These are phyloP conservation scores for Podiceps cristatus DNA, from an alignment of 2,113 vertebrate genomes.

Conservation along the genomic window DNA sequence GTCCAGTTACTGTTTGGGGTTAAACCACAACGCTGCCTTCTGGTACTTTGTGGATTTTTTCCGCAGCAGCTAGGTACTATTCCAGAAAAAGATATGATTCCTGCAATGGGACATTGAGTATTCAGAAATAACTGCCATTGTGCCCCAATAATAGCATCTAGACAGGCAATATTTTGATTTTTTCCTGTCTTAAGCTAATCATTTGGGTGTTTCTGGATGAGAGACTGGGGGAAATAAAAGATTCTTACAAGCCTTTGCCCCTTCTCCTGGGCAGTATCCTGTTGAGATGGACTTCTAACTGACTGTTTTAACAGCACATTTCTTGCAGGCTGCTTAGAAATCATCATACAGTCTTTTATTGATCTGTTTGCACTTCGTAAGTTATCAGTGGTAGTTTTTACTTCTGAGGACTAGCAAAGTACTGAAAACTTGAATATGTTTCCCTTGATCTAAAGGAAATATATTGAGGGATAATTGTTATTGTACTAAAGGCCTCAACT, in stretches of 20 bases:
- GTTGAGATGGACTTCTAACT: background rate
- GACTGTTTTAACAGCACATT: background rate
- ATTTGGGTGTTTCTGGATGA: background rate
- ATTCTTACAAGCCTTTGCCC: background rate
- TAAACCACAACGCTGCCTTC: background rate
- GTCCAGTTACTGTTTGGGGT: too few relatives aligned
- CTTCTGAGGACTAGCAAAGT: background rate
- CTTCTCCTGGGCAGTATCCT: background rate
- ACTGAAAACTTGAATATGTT: background rate
- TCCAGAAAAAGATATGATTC: background rate
- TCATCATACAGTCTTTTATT: background rate
- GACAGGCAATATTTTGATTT: background rate
- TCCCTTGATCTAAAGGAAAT: background rate
- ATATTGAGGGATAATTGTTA: background rate
- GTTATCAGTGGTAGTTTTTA: background rate
- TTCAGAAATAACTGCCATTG: background rate
- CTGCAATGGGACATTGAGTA: background rate
- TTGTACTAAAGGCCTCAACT: background rate
- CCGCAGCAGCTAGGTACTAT: background rate
- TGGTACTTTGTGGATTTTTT: background rate
- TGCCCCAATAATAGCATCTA: background rate
- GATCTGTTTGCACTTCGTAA: background rate
- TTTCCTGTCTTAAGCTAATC: background rate
- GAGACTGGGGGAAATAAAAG: background rate
- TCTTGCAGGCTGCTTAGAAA: background rate